These are phyloP conservation scores for Morinoia aosen DNA, from an alignment of 2,888 invertebrate species.

Conservation along the genomic window DNA sequence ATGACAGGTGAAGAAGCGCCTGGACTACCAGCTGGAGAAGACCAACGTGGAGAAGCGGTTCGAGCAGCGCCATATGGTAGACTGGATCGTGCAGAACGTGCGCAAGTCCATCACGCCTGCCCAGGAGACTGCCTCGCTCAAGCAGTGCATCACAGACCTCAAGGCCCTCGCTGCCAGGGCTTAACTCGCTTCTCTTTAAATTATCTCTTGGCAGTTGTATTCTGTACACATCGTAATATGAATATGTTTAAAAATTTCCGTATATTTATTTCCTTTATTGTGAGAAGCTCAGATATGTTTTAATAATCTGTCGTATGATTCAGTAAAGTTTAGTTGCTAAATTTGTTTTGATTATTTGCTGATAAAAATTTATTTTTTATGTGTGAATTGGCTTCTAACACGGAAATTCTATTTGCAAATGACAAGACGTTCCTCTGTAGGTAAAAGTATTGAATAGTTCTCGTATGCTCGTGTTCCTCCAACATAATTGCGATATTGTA, in stretches of 20 bases:
- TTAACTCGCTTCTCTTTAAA: neutral
- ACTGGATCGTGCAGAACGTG: conserved; percentile 91
- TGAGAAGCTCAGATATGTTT: neutral
- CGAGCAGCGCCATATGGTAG: conserved; percentile 92
- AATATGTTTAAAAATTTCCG: conserved; percentile 40
- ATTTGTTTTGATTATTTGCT: no score
- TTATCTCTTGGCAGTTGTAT: neutral
- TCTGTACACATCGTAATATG: conserved; percentile 38
- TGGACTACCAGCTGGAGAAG: conserved; percentile 94
- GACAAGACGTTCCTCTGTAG: neutral
- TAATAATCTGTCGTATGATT: no score
- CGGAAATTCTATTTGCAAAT: neutral
- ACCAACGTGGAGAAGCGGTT: conserved; percentile 86
- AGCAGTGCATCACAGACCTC: conserved; percentile 90
- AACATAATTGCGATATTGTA: neutral
- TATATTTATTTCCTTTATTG: conserved; percentile 30
- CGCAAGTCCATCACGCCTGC: conserved; percentile 90
- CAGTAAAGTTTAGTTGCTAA: no score
- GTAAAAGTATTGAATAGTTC: neutral
- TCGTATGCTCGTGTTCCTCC: neutral
- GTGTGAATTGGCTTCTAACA: no score
- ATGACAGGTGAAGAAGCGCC: conserved; percentile 82
- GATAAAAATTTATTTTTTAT: no score
- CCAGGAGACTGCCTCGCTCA: conserved; percentile 90
- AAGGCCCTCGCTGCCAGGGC: conserved; percentile 77